These are phyloP conservation scores for Lottia gigantea DNA, from an alignment of 2,888 invertebrate genomes.

Conservation along the genomic window DNA sequence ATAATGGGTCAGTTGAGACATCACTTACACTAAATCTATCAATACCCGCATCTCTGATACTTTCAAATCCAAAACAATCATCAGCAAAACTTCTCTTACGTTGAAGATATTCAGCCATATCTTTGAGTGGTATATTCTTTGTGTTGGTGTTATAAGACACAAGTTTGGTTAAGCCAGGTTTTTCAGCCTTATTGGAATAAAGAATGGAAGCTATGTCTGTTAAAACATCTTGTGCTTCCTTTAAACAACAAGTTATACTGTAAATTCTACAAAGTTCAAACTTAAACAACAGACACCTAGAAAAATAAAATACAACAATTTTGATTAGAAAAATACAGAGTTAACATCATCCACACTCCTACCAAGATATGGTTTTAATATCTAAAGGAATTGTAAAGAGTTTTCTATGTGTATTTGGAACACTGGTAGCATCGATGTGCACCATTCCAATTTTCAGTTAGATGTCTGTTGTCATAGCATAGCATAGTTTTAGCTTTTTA, in stretches of 20 bases:
- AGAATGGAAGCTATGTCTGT: constrained; percentile 11
- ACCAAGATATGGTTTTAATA: too few species aligned
- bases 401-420: too few species aligned
- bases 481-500: too few species aligned
- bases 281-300: constrained; percentile 43
- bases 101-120: neutral
- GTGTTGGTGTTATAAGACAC: neutral
- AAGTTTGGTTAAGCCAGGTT: neutral
- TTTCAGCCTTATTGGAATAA: neutral
- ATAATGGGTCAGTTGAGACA: neutral
- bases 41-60: constrained; percentile 17
- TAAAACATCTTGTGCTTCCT: constrained; percentile 17
- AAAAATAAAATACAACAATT: constrained; percentile 16
- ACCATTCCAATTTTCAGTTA: too few species aligned
- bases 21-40: neutral
- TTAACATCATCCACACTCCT: too few species aligned
- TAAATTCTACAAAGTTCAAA: constrained; percentile 36
- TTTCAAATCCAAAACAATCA: constrained; percentile 32
- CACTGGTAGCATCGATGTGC: too few species aligned
- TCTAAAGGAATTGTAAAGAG: too few species aligned
- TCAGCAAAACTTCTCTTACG: constrained; percentile 9
- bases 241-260: constrained; percentile 23
- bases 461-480: too few species aligned
- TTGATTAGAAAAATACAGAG: neutral
- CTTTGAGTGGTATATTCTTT: neutral